These are phyloP conservation scores for Eupithecia subumbrata DNA, from an alignment of 2,888 invertebrate species.

Conservation along the genomic window DNA sequence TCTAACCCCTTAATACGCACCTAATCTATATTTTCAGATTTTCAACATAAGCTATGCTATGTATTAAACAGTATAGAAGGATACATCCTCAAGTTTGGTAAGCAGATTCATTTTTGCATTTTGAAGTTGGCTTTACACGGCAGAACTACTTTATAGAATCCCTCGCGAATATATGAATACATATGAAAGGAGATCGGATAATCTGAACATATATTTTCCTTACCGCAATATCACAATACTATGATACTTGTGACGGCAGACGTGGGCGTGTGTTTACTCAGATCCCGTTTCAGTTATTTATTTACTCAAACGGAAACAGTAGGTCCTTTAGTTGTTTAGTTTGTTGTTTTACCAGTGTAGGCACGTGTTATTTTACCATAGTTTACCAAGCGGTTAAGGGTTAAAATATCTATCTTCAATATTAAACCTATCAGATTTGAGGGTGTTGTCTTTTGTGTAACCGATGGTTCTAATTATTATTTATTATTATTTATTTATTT, in stretches of 20 bases:
- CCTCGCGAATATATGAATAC: constrained; percentile 34
- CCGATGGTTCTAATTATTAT: too few relatives aligned
- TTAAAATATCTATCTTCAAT: neutral
- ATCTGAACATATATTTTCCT: constrained; percentile 33
- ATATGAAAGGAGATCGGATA: constrained; percentile 35
- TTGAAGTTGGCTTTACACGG: constrained; percentile 20
- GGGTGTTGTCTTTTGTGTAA: neutral
- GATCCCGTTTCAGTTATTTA: constrained; percentile 12
- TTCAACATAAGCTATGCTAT: neutral
- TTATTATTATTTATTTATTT: too few relatives aligned
- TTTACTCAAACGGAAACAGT: constrained; percentile 8
- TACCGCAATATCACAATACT: constrained; percentile 30
- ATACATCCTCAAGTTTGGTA: neutral
- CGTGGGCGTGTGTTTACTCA: constrained; percentile 23
- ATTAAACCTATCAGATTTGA: neutral
- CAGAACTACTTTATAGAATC: constrained; percentile 26
- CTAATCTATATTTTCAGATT: neutral
- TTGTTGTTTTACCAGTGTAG: constrained; percentile 2
- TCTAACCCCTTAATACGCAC: too few relatives aligned
- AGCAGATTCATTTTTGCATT: constrained; percentile 25
- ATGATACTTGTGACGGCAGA: constrained; percentile 15
- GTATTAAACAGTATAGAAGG: neutral
- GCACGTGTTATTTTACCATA: neutral
- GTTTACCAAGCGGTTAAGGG: neutral
- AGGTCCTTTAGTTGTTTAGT: constrained; percentile 8